These are phyloP conservation scores for Anomalospiza imberbis DNA, from an alignment of 2,797 vertebrate genomes.

Conservation along the genomic window DNA sequence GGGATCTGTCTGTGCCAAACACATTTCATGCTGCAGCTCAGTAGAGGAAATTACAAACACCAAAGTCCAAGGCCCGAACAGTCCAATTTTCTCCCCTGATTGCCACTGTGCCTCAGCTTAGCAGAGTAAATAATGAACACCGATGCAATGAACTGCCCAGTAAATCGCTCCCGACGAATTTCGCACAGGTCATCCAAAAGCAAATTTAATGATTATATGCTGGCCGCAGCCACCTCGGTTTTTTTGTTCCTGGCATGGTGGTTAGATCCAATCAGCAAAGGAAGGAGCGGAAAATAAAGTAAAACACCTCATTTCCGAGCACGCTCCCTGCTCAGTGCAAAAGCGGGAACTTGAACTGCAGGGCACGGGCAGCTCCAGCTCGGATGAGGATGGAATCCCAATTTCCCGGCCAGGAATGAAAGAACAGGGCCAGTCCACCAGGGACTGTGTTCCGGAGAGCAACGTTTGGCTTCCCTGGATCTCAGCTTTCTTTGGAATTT, in stretches of 20 bases:
- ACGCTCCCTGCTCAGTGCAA: not conserved
- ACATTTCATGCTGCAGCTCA: not conserved
- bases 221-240: not conserved
- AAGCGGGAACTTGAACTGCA: not conserved
- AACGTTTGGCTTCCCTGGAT: not conserved
- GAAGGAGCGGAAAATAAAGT: not conserved
- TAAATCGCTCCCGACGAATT: conserved; percentile 20
- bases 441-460: not conserved
- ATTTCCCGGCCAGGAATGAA: not conserved
- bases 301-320: not conserved
- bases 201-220: conserved; percentile 29
- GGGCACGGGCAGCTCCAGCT: not conserved
- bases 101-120: conserved; percentile 11
- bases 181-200: conserved; percentile 3
- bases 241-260: not conserved
- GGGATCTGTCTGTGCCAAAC: not conserved
- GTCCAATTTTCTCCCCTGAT: conserved; percentile 38
- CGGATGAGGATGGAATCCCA: not conserved
- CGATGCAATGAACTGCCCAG: not conserved
- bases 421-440: not conserved
- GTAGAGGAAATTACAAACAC: not conserved
- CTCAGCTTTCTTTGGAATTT: not conserved
- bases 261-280: conserved; percentile 5
- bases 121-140: conserved; percentile 46
- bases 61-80: not conserved